Evolutionary conservation across 2,797 vertebrate genomes (phyloP), one percentile per base, ranked within the genome.

Genomic region (Naso thynnoides): DNA sequence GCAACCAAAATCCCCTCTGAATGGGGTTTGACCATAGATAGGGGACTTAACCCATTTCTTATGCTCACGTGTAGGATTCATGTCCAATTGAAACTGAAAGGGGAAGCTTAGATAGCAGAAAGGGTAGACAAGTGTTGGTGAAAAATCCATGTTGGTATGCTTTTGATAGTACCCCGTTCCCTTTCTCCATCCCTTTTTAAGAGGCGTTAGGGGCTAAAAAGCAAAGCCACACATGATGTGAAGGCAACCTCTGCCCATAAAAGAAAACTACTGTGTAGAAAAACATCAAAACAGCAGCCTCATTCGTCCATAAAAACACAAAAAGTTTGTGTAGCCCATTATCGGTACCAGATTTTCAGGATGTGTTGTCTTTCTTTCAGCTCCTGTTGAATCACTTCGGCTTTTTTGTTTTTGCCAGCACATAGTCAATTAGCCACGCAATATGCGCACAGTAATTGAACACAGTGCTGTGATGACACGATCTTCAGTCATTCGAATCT

Each of bases 1-100:
- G 62, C 79, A 88, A 86, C 84, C 57, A 78, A 73, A 89, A 89
- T 90, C 88, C 88, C 72, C 16, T 63, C 61, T 86, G 79, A 89
- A 90, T 82, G 44, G 76, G 67, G 62, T 83, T 79, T 72, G 84
- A 88, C 88, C 80, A 64, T 33, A 79, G 82, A 85, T 73, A 73
- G 60, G 60, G 72, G 82, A 78, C 61, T 87, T 82, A 82, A 79
- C 79, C 63, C 74, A 84, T 86, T 86, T 84, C 39, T 73, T 70
- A 83, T 66, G 78, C 78, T 86, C 76, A 87, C 61, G 23, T 88
- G 80, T 62, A 56, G 73, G 76, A 88, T 86, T 90, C 68, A 56
- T 83, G 76, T 88, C 74, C 76, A 64, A 74, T 66, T 83, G 71
- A 79, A 72, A 87, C 19, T 78, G 75, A 90, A 86, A 86, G 54